Conservation (phyloP, 2,888 invertebrate genomes). For the Agrochola macilenta region DNA sequence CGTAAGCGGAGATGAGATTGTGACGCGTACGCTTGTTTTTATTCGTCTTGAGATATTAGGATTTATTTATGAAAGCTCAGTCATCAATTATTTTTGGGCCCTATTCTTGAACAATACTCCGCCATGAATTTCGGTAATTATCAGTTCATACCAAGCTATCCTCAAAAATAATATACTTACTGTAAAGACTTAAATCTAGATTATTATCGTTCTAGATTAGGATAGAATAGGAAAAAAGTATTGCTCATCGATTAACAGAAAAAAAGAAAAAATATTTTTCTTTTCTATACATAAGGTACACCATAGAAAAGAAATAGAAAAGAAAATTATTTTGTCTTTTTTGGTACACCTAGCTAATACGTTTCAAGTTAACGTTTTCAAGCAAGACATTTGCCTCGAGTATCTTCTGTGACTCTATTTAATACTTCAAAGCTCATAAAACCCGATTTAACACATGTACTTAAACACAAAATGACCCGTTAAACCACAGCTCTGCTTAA, state of each 20-base stretch:
- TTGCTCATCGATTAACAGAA: not conserved
- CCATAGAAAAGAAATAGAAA: no score
- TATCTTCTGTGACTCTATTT: slow-evolving; percentile 19
- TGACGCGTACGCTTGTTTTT: slow-evolving; percentile 10
- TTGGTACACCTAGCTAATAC: not conserved
- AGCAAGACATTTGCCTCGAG: slow-evolving; percentile 7
- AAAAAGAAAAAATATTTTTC: not conserved
- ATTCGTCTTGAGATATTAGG: slow-evolving; percentile 5
- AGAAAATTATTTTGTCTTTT: no score
- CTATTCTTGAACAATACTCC: not conserved
- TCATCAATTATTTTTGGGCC: not conserved
- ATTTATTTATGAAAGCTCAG: not conserved
- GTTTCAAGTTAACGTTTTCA: not conserved
- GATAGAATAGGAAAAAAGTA: not conserved
- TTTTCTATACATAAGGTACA: not conserved
- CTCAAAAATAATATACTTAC: not conserved
- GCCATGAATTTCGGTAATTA: not conserved
- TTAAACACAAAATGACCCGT: slow-evolving; percentile 49
- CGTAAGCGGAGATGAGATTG: slow-evolving; percentile 34
- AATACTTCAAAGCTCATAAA: slow-evolving; percentile 58
- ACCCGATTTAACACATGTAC: slow-evolving; percentile 57
- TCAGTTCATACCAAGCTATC: not conserved
- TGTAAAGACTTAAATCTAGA: not conserved
- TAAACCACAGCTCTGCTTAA: slow-evolving; percentile 25
- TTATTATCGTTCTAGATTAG: not conserved